Evolutionary conservation across 2,888 invertebrate species (phyloP).

Genomic region (Drosophila lacicola): DNA sequence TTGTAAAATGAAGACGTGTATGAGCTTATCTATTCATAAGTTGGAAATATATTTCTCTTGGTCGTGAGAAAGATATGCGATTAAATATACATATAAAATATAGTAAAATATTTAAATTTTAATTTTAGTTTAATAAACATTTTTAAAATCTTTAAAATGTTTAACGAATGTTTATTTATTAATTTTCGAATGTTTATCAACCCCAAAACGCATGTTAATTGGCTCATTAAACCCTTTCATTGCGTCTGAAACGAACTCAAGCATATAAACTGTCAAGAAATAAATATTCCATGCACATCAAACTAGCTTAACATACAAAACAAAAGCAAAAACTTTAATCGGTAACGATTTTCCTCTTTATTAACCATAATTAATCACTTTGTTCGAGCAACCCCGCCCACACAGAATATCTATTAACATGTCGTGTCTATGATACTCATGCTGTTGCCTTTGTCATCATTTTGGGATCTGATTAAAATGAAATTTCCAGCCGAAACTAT

Average conservation of each 20-base stretch:
- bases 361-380: slow-evolving; percentile 72
- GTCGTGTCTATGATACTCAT: slow-evolving; percentile 16
- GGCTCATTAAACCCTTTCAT: slow-evolving; percentile 52
- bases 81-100: neutral
- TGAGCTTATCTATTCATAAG: slow-evolving; percentile 5
- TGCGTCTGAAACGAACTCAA: slow-evolving; percentile 37
- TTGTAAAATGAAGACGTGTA: neutral
- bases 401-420: slow-evolving; percentile 49
- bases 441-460: slow-evolving; percentile 36
- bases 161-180: neutral
- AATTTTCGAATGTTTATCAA: neutral
- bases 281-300: slow-evolving; percentile 30
- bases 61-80: neutral
- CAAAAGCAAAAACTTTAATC: slow-evolving; percentile 30
- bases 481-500: slow-evolving; percentile 49
- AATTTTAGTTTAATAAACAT: no score
- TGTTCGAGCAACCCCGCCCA: slow-evolving; percentile 8
- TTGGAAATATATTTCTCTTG: slow-evolving; percentile 7
- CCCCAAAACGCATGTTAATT: slow-evolving; percentile 27
- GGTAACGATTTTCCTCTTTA: slow-evolving; percentile 61
- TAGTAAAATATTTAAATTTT: no score
- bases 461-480: slow-evolving; percentile 40
- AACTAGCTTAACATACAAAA: slow-evolving; percentile 28
- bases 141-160: no score
- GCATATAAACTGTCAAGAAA: slow-evolving; percentile 53